Conservation (phyloP, 2,888 invertebrate genomes). For the Cecidostiba fungosa region DNA sequence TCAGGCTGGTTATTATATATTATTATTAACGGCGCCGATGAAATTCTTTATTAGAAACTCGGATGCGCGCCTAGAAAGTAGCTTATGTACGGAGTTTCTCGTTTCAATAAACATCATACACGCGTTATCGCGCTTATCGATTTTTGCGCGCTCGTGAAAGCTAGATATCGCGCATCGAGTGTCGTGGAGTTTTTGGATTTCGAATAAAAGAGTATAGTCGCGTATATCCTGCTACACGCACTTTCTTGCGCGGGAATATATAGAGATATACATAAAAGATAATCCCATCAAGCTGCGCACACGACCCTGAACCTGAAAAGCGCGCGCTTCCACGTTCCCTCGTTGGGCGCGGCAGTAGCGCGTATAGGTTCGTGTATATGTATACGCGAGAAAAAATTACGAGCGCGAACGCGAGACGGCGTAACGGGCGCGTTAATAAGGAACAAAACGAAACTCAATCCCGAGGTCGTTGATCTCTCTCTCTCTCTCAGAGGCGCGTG, state of each 20-base stretch:
- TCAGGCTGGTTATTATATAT: background rate
- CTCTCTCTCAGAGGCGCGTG: background rate
- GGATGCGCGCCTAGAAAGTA: constrained; percentile 47
- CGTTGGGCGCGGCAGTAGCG: background rate
- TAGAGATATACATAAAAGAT: background rate
- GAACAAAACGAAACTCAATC: constrained; percentile 68
- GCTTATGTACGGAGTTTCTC: background rate
- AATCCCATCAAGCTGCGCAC: background rate
- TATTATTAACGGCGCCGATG: constrained; percentile 37
- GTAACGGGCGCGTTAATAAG: constrained; percentile 70
- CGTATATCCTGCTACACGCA: too few species aligned
- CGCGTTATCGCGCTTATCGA: background rate
- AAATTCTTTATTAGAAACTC: constrained; percentile 56
- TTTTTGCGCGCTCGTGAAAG: background rate
- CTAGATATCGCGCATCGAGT: background rate
- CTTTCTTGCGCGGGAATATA: too few species aligned
- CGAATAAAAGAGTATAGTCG: background rate
- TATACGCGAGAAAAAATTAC: constrained; percentile 46
- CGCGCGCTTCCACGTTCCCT: background rate
- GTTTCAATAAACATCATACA: background rate
- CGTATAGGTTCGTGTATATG: background rate
- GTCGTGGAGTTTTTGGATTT: constrained; percentile 13
- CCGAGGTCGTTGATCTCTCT: constrained; percentile 64
- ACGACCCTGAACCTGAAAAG: constrained; percentile 42
- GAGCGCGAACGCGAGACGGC: constrained; percentile 63